Percentiles rank a stretch among this genome's conserved stretches.
These are phyloP conservation scores for Sussaba pulchella DNA, from an alignment of 2,888 invertebrate species.

Conservation along the genomic window DNA sequence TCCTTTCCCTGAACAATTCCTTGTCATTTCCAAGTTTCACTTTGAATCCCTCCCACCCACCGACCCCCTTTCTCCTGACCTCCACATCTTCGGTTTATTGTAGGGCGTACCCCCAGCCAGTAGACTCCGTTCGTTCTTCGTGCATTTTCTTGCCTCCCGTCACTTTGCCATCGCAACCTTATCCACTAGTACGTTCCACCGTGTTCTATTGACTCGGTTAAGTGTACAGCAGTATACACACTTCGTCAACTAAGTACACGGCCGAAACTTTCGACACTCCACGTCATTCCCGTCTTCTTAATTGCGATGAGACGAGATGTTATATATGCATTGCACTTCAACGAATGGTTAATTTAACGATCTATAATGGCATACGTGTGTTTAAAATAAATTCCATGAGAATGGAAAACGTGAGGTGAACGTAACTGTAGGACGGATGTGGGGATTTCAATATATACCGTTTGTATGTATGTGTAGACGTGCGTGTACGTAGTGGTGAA, in stretches of 20 bases:
- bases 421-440: constrained; percentile 11
- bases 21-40: constrained; percentile 76
- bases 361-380: constrained; percentile 1
- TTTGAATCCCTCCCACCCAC: constrained; percentile 57
- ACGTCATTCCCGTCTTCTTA: constrained; percentile 16
- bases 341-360: background rate
- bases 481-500: background rate
- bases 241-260: constrained; percentile 10
- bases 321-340: background rate
- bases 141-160: constrained; percentile 39
- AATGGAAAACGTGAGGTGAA: background rate
- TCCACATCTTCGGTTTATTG: constrained; percentile 64
- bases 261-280: constrained; percentile 17
- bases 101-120: constrained; percentile 37
- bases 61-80: constrained; percentile 26
- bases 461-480: too few species aligned
- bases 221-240: background rate
- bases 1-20: constrained; percentile 75
- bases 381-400: background rate
- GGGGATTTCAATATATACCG: background rate
- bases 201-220: constrained; percentile 42
- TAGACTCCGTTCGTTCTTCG: constrained; percentile 27
- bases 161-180: constrained; percentile 43
- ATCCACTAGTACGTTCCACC: background rate
- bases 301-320: constrained; percentile 13